Evolutionary conservation across 2,888 invertebrate species (phyloP), one percentile per base, ranked within the genome.

Genomic region (Phrixothrix hirtus): DNA sequence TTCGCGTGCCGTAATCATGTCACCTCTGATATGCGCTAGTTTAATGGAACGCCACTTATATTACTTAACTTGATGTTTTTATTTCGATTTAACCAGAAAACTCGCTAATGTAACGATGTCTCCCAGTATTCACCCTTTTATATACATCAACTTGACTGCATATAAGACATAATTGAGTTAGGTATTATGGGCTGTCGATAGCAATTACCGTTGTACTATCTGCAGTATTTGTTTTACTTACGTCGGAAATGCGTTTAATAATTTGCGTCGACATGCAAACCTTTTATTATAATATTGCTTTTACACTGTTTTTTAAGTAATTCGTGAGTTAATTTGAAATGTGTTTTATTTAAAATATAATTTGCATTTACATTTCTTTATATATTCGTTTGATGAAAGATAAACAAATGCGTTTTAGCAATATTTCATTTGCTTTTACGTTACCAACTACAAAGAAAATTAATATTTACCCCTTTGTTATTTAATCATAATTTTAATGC

Each of bases 11-110:
- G 60, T 66, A 67, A 70, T 69, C 63, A 66, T 68, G 67, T 68
- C 70, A 64, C 64, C 66, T 63, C 65, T 64, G 70, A 69, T 70
- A 71, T 63, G 68, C 64, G 64, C 51, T 37, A 61, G 64, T 69
- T 71, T 72, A 73, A 73, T 73, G 72, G 72, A 73, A 72, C 69
- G 68, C 72, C 72, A 72, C 72, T 72, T 70, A 71, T 69, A 70
- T 71, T 71, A 71, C 71, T 70, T 69, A 70, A 69, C 67, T 66
- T 69, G 70, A 71, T 70, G 70, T 69, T 72, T 71, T 72, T 71
- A 70, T 70, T 71, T 68, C 67, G 68, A 66, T 68, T 68, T 65
- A 68, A 68, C 68, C 60, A 63, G 65, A 55, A 66, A 67, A 64
- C 62, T 64, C 65, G 67, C 64, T 71, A 71, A 69, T 68, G 69